Base-by-base conservation (phyloP, 1,140 invertebrate species). In the Copidosoma floridanum region DNA sequence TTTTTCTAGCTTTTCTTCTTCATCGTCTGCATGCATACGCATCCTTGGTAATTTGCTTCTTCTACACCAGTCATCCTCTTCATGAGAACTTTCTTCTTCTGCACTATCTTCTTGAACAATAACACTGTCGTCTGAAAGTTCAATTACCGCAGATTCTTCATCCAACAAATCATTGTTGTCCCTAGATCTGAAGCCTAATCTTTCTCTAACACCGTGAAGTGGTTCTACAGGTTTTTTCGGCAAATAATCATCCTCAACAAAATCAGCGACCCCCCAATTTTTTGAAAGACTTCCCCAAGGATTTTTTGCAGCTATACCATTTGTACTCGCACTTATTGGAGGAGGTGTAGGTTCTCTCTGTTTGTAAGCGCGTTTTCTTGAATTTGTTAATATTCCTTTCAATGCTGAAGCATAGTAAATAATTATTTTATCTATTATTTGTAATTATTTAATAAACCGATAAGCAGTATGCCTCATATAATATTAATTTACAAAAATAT, bases 21-120 rank as follows among this genome's bases (percentile, higher is more conserved):
- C 88, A 69, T 92, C 90, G 79, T 93, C 91, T n/a, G 91, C 91
- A 74, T 89, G 89, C 91, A 93, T 93, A 72, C 89, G 81, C 90
- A 92, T 92, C 65, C 88, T 77, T 1, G 87, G 84, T 32, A 84
- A 76, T 79, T 89, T 91, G 21, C 81, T 85, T 67, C 85, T 84
- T 54, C 79, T 83, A 54, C 78, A 82, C 84, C 85, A 85, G 43
- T 73, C 71, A 23, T 80, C 74, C 20, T 79, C 74, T 20, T 83
- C 77, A 14, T 78, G 78, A 67, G 84, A 83, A 64, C 73, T 78
- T 65, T 80, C 78, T 1, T 77, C 75, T 14, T 80, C 73, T 56
- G 69, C 68, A 14, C 57, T 48, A 47, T 63, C 61, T 24, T 54
- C 57, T 10, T 57, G 12, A 29, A 46, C 50, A 63, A 63, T 63